These are phyloP conservation scores for Pseudonaja textilis DNA, from an alignment of 2,113 vertebrate genomes.

Conservation along the genomic window DNA sequence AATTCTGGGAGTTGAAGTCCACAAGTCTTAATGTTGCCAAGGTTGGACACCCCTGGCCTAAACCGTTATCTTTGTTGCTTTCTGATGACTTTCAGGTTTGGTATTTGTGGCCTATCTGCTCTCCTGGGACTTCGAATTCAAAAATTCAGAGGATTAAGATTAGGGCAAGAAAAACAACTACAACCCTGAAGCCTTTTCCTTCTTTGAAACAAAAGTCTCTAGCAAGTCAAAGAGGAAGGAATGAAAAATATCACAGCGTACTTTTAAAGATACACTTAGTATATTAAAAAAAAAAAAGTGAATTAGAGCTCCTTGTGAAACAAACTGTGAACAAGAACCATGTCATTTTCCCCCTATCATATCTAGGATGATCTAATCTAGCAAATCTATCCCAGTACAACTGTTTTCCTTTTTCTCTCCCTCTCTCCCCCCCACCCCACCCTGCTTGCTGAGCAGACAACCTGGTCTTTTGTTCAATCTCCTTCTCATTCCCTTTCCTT, in stretches of 20 bases:
- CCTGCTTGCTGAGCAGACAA: neutral
- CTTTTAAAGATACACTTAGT: neutral
- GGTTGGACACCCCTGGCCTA: too few relatives aligned
- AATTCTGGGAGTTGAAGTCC: too few relatives aligned
- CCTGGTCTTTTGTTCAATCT: neutral
- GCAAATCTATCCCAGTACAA: neutral
- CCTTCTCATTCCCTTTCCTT: neutral
- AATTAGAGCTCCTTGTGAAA: neutral
- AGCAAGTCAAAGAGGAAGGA: neutral
- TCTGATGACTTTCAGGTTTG: conserved; percentile 3
- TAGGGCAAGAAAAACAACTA: neutral
- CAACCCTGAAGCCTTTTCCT: neutral
- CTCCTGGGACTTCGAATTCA: neutral
- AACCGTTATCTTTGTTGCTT: conserved; percentile 1
- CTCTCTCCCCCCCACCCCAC: too few relatives aligned
- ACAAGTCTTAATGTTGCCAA: too few relatives aligned
- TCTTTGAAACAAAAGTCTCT: neutral
- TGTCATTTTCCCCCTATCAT: neutral
- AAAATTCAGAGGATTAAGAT: neutral
- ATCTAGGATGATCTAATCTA: neutral
- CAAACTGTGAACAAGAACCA: neutral
- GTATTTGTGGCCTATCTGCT: neutral
- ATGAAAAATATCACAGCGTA: neutral
- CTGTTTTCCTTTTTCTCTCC: neutral
- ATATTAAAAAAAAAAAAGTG: neutral